phyloP scores from a whole-genome alignment of 1,140 invertebrate species.

The Ostrea denselamellosa region DNA sequence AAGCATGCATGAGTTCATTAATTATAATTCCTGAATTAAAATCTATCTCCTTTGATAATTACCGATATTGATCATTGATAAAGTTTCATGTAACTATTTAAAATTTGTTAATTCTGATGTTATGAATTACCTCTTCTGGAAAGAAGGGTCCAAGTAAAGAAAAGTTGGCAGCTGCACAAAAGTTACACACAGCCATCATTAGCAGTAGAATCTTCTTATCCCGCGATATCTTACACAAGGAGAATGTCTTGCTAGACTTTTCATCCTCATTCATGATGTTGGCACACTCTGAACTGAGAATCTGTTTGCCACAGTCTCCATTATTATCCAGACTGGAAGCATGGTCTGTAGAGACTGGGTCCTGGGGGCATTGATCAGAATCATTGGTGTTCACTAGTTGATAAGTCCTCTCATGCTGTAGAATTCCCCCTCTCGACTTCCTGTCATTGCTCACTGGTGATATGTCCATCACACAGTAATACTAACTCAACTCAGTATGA shows the following conservation, averaged over 20 bases:
- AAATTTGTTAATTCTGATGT: background rate
- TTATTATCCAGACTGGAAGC: background rate
- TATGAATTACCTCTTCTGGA: slow-evolving; percentile 81
- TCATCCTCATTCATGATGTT: background rate
- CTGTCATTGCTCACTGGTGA: background rate
- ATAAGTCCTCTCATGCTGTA: background rate
- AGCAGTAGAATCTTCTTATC: slow-evolving; percentile 43
- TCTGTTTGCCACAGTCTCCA: background rate
- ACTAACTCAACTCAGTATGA: background rate
- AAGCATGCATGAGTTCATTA: no score
- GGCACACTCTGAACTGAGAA: background rate
- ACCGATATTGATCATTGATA: no score
- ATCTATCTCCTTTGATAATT: no score
- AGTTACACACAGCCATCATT: slow-evolving; percentile 89
- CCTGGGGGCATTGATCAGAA: background rate
- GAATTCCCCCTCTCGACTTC: background rate
- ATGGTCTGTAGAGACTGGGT: background rate
- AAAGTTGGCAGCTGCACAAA: slow-evolving; percentile 92
- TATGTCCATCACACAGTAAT: background rate
- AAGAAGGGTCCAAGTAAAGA: slow-evolving; percentile 92
- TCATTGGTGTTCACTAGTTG: background rate
- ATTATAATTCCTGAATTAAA: no score
- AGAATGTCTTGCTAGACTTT: background rate
- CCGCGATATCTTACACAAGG: slow-evolving; percentile 10
- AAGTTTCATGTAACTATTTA: no score